Conservation (phyloP, 2,888 invertebrate species). For the Pandemis corylana region DNA sequence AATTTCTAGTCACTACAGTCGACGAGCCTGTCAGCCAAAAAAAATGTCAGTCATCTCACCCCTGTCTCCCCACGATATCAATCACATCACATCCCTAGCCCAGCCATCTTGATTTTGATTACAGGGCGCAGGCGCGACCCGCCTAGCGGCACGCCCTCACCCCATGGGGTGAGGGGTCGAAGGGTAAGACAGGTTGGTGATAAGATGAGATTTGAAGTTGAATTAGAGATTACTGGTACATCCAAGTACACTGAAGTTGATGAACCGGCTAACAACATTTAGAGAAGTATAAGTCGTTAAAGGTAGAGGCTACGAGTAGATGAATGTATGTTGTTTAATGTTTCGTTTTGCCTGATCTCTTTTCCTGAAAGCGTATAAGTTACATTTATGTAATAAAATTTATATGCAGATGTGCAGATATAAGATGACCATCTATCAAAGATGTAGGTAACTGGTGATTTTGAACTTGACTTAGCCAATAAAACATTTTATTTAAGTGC, state of each 20-base stretch:
- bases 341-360: too few relatives aligned
- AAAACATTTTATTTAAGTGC: too few relatives aligned
- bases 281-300: too few relatives aligned
- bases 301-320: too few relatives aligned
- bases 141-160: conserved; percentile 70
- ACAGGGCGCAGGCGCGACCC: conserved; percentile 76
- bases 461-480: too few relatives aligned
- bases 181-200: conserved; percentile 49
- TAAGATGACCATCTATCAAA: too few relatives aligned
- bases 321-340: too few relatives aligned
- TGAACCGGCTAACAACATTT: too few relatives aligned
- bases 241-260: neutral
- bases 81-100: conserved; percentile 45
- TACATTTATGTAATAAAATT: too few relatives aligned
- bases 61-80: conserved; percentile 50
- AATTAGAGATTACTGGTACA: neutral
- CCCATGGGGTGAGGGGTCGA: conserved; percentile 55
- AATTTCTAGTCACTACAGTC: neutral
- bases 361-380: too few relatives aligned
- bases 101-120: conserved; percentile 74
- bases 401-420: too few relatives aligned
- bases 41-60: conserved; percentile 16
- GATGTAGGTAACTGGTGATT: too few relatives aligned
- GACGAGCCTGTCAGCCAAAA: neutral
- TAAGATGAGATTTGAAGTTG: conserved; percentile 10